phyloP scores from a whole-genome alignment of 2,888 invertebrate species.

The Hirtodrosophila histrioides region DNA sequence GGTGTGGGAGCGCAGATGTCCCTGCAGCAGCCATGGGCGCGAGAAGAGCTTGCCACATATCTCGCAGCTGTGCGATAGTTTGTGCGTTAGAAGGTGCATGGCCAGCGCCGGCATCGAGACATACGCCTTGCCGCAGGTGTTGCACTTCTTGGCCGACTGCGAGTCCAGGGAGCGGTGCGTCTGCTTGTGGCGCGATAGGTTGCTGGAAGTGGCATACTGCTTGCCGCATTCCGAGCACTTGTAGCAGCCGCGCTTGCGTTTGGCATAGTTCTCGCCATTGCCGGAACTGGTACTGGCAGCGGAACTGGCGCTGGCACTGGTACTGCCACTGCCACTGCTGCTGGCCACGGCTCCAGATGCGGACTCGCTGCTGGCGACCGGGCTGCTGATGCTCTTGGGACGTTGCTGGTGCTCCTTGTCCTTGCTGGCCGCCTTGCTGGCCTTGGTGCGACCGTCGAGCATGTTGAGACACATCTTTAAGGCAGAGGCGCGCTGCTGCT shows the following conservation, averaged over 20 bases:
- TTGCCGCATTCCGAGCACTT: conserved; percentile 95
- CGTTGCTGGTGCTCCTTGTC: conserved; percentile 55
- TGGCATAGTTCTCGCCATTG: conserved; percentile 73
- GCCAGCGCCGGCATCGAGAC: conserved; percentile 99
- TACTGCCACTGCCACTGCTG: conserved; percentile 30
- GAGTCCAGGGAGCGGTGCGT: conserved; percentile 97
- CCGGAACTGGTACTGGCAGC: conserved; percentile 18
- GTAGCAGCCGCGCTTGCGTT: conserved; percentile 85
- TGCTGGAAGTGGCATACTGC: conserved; percentile 95
- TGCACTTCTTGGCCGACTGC: conserved; percentile 97
- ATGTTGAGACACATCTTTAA: conserved; percentile 81
- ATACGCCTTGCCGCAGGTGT: conserved; percentile 97
- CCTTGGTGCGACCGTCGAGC: conserved; percentile 82
- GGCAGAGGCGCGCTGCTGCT: conserved; percentile 58
- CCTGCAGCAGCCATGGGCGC: conserved; percentile 96
- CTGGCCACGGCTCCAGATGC: background rate
- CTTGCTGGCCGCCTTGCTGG: conserved; percentile 72
- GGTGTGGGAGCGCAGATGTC: conserved; percentile 95
- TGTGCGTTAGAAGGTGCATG: conserved; percentile 96
- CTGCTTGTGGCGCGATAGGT: conserved; percentile 95
- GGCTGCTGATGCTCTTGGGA: conserved; percentile 55
- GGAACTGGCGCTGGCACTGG: background rate
- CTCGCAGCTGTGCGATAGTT: conserved; percentile 95
- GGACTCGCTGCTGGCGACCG: conserved; percentile 9
- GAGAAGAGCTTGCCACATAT: conserved; percentile 98